These are phyloP conservation scores for Oasisia sp. DNA, from an alignment of 2,888 invertebrate genomes.

Conservation along the genomic window DNA sequence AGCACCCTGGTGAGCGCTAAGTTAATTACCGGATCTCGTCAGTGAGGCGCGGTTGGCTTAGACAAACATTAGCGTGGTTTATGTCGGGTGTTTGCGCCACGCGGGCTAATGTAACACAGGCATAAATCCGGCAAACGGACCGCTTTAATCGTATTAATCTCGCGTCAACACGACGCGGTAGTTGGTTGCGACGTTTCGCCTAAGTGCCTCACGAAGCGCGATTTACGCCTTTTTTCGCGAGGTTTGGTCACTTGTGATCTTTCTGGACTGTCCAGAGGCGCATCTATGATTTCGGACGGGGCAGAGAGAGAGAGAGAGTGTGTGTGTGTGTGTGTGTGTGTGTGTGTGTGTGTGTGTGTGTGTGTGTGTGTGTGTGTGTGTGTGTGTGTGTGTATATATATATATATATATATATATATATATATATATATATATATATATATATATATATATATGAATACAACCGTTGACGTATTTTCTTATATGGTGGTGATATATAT, in stretches of 20 bases:
- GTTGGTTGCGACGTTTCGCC: neutral
- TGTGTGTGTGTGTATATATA: too few species aligned
- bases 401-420: too few species aligned
- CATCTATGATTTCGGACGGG: neutral
- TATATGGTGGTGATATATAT: too few species aligned
- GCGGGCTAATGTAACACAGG: slow-evolving; percentile 4
- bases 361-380: too few species aligned
- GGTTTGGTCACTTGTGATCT: neutral
- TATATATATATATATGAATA: too few species aligned
- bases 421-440: too few species aligned
- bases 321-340: too few species aligned
- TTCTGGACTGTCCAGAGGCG: neutral
- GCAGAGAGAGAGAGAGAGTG: too few species aligned
- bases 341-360: too few species aligned
- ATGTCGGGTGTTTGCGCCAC: neutral
- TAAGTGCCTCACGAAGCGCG: slow-evolving; percentile 4
- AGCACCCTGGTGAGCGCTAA: slow-evolving; percentile 17
- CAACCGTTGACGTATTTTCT: too few species aligned
- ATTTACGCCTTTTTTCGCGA: neutral
- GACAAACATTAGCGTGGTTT: slow-evolving; percentile 10
- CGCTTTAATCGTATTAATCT: slow-evolving; percentile 9
- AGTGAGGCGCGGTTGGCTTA: slow-evolving; percentile 3
- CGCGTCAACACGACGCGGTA: neutral
- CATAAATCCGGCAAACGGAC: slow-evolving; percentile 17
- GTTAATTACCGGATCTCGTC: slow-evolving; percentile 13